Evolutionary conservation across 2,113 vertebrate species (phyloP).

Genomic region (Hippocampus zosterae): DNA sequence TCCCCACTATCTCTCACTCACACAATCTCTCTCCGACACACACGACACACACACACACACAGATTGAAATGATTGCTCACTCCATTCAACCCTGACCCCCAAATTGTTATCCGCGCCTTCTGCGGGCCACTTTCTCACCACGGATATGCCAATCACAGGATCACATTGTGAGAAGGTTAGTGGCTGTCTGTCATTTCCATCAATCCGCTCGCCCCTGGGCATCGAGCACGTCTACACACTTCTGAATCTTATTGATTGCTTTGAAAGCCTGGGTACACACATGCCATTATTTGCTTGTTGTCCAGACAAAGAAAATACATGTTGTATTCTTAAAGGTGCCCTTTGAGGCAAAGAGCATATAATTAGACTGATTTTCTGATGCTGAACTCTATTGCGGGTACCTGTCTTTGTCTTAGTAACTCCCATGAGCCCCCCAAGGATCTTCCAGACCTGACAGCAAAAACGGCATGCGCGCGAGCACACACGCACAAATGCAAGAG

Average conservation of each 20-base stretch:
- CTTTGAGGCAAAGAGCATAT: not conserved
- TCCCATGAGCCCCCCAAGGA: not conserved
- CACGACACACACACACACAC: slow-evolving; percentile 8
- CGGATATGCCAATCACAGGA: slow-evolving; percentile 61
- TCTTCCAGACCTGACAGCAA: slow-evolving; percentile 1
- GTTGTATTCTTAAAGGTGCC: not conserved
- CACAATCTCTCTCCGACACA: slow-evolving; percentile 15
- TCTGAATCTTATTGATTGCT: slow-evolving; percentile 1
- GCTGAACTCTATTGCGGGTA: not conserved
- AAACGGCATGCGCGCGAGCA: not conserved
- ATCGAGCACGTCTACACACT: not conserved
- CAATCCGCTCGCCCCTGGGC: slow-evolving; percentile 19
- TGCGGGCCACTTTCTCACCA: slow-evolving; percentile 51
- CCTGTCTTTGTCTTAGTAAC: not conserved
- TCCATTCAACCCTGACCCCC: slow-evolving; percentile 61
- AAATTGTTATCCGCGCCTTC: slow-evolving; percentile 56
- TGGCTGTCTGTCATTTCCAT: slow-evolving; percentile 49
- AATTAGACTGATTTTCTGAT: not conserved
- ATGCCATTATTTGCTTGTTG: not conserved
- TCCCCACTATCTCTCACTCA: slow-evolving; percentile 12
- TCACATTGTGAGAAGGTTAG: slow-evolving; percentile 47
- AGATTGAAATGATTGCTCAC: slow-evolving; percentile 52
- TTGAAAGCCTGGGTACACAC: not conserved
- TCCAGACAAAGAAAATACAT: slow-evolving; percentile 1
- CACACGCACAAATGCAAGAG: not conserved